Conservation (phyloP, 53 echinoderm and acorn worm species). For the Apostichopus leukothele region DNA sequence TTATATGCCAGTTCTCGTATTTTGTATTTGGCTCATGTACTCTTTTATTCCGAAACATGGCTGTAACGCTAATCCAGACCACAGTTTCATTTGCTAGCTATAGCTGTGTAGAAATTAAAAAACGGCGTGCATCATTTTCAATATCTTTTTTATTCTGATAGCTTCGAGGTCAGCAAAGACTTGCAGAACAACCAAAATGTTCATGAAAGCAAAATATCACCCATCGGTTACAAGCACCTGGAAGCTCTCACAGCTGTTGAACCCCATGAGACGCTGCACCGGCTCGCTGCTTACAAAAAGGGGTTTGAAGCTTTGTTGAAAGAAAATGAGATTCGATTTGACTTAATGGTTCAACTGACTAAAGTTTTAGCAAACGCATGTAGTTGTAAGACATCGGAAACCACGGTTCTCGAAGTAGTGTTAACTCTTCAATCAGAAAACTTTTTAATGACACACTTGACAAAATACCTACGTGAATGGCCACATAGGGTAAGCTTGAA, state of each 20-base stretch:
- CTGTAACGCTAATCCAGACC: too few relatives aligned
- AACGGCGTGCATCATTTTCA: too few relatives aligned
- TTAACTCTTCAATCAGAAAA: conserved; percentile 46
- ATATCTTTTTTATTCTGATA: too few relatives aligned
- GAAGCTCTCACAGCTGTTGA: conserved; percentile 58
- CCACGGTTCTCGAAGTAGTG: conserved; percentile 61
- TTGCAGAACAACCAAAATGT: background rate
- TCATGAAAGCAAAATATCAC: background rate
- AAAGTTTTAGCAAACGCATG: conserved; percentile 61
- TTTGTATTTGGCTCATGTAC: too few relatives aligned
- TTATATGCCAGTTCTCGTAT: too few relatives aligned
- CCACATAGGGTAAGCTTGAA: conserved; percentile 45
- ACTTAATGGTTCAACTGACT: conserved; percentile 65
- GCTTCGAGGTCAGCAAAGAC: too few relatives aligned
- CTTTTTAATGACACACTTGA: conserved; percentile 65
- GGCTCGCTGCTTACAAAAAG: conserved; percentile 59
- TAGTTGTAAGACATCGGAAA: conserved; percentile 51
- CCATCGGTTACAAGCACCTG: conserved; percentile 66
- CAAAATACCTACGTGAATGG: conserved; percentile 53
- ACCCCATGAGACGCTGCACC: conserved; percentile 53
- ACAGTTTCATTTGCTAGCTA: too few relatives aligned
- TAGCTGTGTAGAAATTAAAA: too few relatives aligned
- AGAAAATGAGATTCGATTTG: conserved; percentile 64
- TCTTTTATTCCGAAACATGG: too few relatives aligned
- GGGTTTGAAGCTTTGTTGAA: conserved; percentile 70